Percentiles rank a stretch among this genome's conserved stretches.
Evolutionary conservation across 2,888 invertebrate genomes (phyloP).

Genomic region (Perizoma affinitatum): DNA sequence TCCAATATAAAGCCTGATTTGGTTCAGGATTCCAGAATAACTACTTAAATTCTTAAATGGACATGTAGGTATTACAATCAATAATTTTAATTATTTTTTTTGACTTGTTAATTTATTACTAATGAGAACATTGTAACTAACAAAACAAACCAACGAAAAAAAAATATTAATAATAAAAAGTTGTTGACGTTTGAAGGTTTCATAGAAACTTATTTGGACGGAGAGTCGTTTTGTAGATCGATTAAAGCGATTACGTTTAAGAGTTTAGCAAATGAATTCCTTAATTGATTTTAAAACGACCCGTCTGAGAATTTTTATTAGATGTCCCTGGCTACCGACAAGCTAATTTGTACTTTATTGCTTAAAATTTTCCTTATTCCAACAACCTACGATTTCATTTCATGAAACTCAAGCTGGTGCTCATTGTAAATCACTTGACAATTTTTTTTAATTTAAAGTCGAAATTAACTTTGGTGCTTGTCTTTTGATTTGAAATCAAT

Average conservation of each 20-base stretch:
- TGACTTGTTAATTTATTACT: too few species aligned
- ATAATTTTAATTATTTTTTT: too few species aligned
- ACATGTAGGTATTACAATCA: too few species aligned
- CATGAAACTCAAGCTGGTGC: conserved; percentile 1
- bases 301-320: conserved; percentile 29
- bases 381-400: conserved; percentile 1
- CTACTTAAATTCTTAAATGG: too few species aligned
- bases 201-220: not conserved
- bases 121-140: too few species aligned
- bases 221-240: conserved; percentile 1
- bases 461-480: too few species aligned
- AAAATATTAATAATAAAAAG: not conserved
- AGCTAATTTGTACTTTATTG: conserved; percentile 27
- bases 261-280: conserved; percentile 24
- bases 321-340: conserved; percentile 18
- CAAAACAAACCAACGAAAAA: not conserved
- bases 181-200: not conserved
- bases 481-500: too few species aligned
- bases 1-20: too few species aligned
- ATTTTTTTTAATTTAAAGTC: too few species aligned
- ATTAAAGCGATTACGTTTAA: conserved; percentile 17
- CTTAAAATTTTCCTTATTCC: conserved; percentile 9
- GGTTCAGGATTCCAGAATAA: too few species aligned
- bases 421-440: not conserved
- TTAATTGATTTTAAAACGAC: conserved; percentile 28